These are phyloP conservation scores for Pseudomugil tenellus DNA, from an alignment of 2,797 vertebrate species.

Conservation along the genomic window DNA sequence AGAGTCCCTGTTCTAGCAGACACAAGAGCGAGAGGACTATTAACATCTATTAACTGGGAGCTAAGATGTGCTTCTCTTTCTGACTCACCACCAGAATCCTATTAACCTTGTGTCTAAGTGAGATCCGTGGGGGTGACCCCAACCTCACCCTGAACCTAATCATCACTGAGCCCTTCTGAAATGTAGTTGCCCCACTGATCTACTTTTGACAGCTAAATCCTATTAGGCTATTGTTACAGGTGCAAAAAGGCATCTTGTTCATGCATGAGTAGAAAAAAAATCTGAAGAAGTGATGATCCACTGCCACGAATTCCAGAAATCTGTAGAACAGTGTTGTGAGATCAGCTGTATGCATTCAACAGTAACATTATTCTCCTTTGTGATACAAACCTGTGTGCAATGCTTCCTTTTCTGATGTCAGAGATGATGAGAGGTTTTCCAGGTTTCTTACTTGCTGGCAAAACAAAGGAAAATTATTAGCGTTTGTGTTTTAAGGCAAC, in stretches of 20 bases:
- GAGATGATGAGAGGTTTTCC: conserved; percentile 97
- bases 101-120: conserved; percentile 57
- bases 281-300: not conserved
- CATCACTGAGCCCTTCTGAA: conserved; percentile 61
- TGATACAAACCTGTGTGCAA: conserved; percentile 91
- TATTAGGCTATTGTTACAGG: conserved; percentile 60
- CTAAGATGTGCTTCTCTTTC: conserved; percentile 19
- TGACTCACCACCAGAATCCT: conserved; percentile 65
- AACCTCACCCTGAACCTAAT: conserved; percentile 67
- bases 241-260: conserved; percentile 37
- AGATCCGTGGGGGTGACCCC: conserved; percentile 60
- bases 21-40: conserved; percentile 43
- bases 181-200: conserved; percentile 67
- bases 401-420: conserved; percentile 95
- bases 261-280: conserved; percentile 31
- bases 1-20: conserved; percentile 92
- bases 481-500: not conserved
- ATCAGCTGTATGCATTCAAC: not conserved
- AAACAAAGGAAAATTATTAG: conserved; percentile 1
- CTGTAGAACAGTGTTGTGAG: too few species aligned
- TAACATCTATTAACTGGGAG: conserved; percentile 38
- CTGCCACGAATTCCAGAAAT: too few species aligned
- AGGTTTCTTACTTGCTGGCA: conserved; percentile 91
- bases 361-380: not conserved
- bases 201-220: conserved; percentile 69